These are phyloP conservation scores for Aurelia sp. DNA, from an alignment of 30 jellyfish, hydroid and myxozoan species.

Conservation along the genomic window DNA sequence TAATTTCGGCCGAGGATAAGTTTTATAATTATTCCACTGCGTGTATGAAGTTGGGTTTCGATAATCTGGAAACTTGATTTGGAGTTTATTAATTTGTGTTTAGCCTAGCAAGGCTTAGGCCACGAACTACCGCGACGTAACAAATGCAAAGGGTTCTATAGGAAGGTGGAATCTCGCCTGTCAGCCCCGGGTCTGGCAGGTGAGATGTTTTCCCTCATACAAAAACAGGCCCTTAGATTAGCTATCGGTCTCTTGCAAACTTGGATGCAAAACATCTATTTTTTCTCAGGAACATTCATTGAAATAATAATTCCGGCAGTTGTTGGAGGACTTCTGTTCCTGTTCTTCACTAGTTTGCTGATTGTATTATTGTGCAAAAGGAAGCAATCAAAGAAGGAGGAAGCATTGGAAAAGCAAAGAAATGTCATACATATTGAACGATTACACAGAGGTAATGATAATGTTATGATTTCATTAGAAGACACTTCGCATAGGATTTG, in stretches of 20 bases:
- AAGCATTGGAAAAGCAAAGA: background rate
- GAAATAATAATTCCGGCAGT: slow-evolving; percentile 44
- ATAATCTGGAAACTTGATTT: too few species aligned
- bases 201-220: too few species aligned
- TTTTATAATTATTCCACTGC: too few species aligned
- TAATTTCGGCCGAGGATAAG: too few species aligned
- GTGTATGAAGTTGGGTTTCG: too few species aligned
- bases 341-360: slow-evolving; percentile 15
- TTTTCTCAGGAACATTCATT: slow-evolving; percentile 25
- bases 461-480: background rate
- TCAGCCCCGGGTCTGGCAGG: too few species aligned
- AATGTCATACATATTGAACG: slow-evolving; percentile 24
- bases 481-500: background rate
- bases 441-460: background rate
- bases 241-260: background rate
- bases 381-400: background rate
- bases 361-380: slow-evolving; percentile 20
- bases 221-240: background rate
- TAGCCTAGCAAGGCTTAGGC: too few species aligned
- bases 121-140: too few species aligned
- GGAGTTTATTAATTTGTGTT: too few species aligned
- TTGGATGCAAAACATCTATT: background rate
- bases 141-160: too few species aligned
- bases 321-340: slow-evolving; percentile 31
- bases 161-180: too few species aligned